These are phyloP conservation scores for Maconellicoccus hirsutus DNA, from an alignment of 1,140 invertebrate genomes.

Conservation along the genomic window DNA sequence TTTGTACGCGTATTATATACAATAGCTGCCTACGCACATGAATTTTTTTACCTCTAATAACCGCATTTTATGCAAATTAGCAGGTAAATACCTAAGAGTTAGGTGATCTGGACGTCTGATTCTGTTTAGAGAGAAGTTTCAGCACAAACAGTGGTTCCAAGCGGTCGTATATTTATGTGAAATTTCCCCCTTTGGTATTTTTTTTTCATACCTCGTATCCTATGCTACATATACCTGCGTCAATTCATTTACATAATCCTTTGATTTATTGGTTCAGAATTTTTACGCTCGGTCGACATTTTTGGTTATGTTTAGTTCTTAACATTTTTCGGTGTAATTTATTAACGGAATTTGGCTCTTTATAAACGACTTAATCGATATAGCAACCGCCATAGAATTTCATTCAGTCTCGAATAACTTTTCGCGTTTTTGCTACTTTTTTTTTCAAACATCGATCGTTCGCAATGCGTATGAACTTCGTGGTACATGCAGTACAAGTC, in stretches of 20 bases:
- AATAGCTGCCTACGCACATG: not conserved
- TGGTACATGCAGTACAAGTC: too few relatives aligned
- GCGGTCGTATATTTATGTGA: not conserved
- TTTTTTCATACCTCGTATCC: not conserved
- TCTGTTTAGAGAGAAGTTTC: not conserved
- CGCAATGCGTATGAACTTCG: too few relatives aligned
- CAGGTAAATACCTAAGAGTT: conserved; percentile 3
- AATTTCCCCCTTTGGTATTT: not conserved
- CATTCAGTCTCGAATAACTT: too few relatives aligned
- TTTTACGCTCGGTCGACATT: not conserved
- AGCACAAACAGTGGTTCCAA: not conserved
- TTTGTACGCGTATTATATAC: not conserved
- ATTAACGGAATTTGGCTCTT: too few relatives aligned
- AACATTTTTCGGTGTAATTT: too few relatives aligned
- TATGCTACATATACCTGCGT: too few relatives aligned
- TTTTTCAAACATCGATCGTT: too few relatives aligned
- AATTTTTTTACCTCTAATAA: not conserved
- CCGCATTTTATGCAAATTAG: conserved; percentile 8
- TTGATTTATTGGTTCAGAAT: not conserved
- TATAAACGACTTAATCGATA: too few relatives aligned
- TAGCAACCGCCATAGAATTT: too few relatives aligned
- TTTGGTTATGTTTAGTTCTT: too few relatives aligned
- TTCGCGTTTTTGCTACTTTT: too few relatives aligned
- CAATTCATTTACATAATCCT: conserved; percentile 4
- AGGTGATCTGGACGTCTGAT: conserved; percentile 7